phyloP scores from a whole-genome alignment of 2,797 vertebrate genomes.

The Anolis apletophallus region DNA sequence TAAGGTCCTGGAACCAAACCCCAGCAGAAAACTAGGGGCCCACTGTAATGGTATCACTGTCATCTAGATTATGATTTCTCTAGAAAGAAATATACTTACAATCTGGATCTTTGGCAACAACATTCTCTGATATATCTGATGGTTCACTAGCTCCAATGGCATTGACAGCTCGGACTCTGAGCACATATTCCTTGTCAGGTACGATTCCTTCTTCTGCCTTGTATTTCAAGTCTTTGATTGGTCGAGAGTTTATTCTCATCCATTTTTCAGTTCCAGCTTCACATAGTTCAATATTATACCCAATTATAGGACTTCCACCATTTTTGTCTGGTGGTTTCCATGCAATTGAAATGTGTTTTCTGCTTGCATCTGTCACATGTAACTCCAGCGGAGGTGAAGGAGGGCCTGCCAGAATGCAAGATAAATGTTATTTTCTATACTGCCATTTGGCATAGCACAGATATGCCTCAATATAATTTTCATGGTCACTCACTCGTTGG shows the following conservation, averaged over 20 bases:
- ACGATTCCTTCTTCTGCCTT: slow-evolving; percentile 91
- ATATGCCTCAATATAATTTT: background rate
- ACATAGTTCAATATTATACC: slow-evolving; percentile 96
- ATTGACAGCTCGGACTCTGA: slow-evolving; percentile 95
- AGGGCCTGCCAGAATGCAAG: slow-evolving; percentile 77
- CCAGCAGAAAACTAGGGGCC: no score
- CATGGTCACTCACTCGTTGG: slow-evolving; percentile 85
- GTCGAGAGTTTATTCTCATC: slow-evolving; percentile 98
- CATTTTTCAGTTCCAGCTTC: slow-evolving; percentile 96
- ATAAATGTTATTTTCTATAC: slow-evolving; percentile 33
- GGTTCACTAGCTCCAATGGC: slow-evolving; percentile 92
- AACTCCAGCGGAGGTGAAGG: slow-evolving; percentile 94
- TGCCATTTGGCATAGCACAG: slow-evolving; percentile 5
- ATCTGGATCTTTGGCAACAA: slow-evolving; percentile 94
- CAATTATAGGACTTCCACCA: slow-evolving; percentile 90
- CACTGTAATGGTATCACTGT: background rate
- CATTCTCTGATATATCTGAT: slow-evolving; percentile 96
- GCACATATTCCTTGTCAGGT: slow-evolving; percentile 94
- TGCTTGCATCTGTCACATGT: slow-evolving; percentile 90
- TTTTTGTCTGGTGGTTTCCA: slow-evolving; percentile 95
- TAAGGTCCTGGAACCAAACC: no score
- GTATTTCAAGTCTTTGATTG: slow-evolving; percentile 95
- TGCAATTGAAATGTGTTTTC: slow-evolving; percentile 90
- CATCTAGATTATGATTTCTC: background rate
- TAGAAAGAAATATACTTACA: slow-evolving; percentile 79